Evolutionary conservation across 2,888 invertebrate genomes (phyloP).

Genomic region (Pseudococcus jackbeardsleyi): DNA sequence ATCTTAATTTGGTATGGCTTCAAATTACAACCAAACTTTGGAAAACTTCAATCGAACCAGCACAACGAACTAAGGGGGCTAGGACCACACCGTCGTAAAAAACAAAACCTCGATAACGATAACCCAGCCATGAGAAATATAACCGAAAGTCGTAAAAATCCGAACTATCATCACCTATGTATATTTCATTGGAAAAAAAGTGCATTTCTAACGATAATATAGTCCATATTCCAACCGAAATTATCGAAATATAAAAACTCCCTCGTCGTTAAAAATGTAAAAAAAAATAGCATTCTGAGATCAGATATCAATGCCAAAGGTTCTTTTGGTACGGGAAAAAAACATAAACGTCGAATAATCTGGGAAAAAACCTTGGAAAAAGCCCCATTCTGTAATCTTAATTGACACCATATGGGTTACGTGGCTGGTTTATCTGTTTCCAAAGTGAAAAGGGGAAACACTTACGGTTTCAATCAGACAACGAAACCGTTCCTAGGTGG

Average conservation of each 20-base stretch:
- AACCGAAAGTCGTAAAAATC: neutral
- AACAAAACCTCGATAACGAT: neutral
- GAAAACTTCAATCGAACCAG: constrained; percentile 6
- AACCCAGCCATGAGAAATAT: neutral
- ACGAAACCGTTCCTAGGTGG: neutral
- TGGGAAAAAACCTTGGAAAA: neutral
- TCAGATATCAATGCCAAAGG: constrained; percentile 14
- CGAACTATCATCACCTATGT: neutral
- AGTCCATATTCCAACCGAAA: neutral
- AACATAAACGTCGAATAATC: neutral
- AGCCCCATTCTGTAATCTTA: neutral
- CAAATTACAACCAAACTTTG: neutral
- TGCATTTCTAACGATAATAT: neutral
- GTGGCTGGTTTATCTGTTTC: neutral
- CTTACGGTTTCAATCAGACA: neutral
- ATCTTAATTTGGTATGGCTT: neutral
- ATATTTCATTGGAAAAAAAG: neutral
- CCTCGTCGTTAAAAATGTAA: neutral
- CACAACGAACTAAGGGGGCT: neutral
- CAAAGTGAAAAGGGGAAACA: neutral
- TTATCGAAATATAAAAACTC: neutral
- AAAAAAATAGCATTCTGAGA: neutral
- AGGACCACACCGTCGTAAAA: neutral
- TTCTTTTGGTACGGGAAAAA: neutral
- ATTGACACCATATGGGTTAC: constrained; percentile 9